phyloP scores from a whole-genome alignment of 2,888 invertebrate genomes.

The Himalopsyche anomala region DNA sequence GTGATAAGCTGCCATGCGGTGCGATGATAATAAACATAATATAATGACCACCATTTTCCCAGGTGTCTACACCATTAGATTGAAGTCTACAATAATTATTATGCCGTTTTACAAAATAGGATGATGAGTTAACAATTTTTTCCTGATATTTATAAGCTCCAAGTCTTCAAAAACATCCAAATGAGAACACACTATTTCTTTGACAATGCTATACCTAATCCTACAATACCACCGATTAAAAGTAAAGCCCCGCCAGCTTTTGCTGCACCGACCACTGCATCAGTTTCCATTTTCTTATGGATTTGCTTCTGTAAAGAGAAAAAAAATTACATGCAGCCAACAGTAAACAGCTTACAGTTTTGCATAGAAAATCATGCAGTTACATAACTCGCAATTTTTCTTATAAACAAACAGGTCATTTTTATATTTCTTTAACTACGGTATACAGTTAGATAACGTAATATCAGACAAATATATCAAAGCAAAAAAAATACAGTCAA shows the following conservation, averaged over 20 bases:
- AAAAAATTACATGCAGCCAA: neutral
- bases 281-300: conserved; percentile 93
- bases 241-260: conserved; percentile 92
- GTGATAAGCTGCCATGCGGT: conserved; percentile 8
- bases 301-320: conserved; percentile 84
- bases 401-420: too few relatives aligned
- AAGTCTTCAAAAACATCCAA: neutral
- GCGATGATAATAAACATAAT: conserved; percentile 13
- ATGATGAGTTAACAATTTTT: neutral
- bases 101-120: neutral
- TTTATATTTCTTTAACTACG: too few relatives aligned
- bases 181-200: conserved; percentile 71
- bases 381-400: too few relatives aligned
- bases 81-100: neutral
- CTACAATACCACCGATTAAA: conserved; percentile 88
- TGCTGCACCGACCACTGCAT: conserved; percentile 92
- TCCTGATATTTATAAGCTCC: conserved; percentile 32
- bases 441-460: too few relatives aligned
- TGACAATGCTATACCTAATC: conserved; percentile 88
- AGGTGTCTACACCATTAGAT: too few relatives aligned
- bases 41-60: too few relatives aligned
- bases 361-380: too few relatives aligned
- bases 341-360: neutral
- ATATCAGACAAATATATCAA: too few relatives aligned
- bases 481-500: too few relatives aligned